A percentile compares a stretch with the other conserved stretches of the same genome.
These are phyloP conservation scores for Leucophenga maculata DNA, from an alignment of 2,888 invertebrate species.

Conservation along the genomic window DNA sequence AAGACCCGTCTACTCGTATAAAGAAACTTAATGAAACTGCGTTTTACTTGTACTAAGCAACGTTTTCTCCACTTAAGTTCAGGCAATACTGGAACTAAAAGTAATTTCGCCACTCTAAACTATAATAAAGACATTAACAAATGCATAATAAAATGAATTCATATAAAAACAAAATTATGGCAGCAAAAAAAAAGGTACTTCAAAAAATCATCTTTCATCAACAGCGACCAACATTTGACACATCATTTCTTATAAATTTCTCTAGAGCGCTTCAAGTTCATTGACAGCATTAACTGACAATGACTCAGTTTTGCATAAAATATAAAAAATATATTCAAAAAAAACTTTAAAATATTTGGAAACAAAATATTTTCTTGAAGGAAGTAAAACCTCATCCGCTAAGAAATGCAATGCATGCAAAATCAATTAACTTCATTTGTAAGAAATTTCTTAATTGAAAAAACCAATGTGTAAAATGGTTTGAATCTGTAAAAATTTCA, in stretches of 20 bases:
- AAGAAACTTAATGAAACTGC: too few relatives aligned
- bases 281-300: slow-evolving; percentile 1
- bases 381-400: neutral
- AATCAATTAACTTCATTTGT: slow-evolving; percentile 15
- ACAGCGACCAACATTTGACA: slow-evolving; percentile 28
- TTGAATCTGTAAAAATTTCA: slow-evolving; percentile 33
- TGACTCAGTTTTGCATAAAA: slow-evolving; percentile 12
- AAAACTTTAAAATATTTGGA: neutral
- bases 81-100: too few relatives aligned
- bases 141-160: too few relatives aligned
- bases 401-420: slow-evolving; percentile 8
- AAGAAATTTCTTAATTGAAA: slow-evolving; percentile 58
- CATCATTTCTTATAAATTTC: slow-evolving; percentile 24
- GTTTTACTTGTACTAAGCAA: too few relatives aligned
- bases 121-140: too few relatives aligned
- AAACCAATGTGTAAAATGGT: slow-evolving; percentile 27
- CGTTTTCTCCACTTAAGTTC: too few relatives aligned
- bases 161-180: too few relatives aligned
- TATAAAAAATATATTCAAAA: neutral
- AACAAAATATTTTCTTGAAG: neutral
- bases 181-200: neutral
- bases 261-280: slow-evolving; percentile 14
- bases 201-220: neutral
- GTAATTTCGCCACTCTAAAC: too few relatives aligned
- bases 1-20: too few relatives aligned